Conservation (phyloP, 2,888 invertebrate genomes). For the Myathropa florea region DNA sequence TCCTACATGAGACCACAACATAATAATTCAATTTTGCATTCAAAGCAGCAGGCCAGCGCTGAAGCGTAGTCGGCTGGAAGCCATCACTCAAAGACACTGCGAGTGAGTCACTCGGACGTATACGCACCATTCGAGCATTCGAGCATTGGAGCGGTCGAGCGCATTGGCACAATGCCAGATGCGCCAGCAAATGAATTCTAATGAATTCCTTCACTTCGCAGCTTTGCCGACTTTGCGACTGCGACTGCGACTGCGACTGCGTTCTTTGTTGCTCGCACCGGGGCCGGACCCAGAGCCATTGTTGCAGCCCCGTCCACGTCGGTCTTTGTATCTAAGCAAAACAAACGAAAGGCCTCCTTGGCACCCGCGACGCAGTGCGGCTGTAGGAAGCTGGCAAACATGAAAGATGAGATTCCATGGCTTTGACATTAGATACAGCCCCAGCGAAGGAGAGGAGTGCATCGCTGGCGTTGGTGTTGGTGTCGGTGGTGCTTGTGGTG, state of each 20-base stretch:
- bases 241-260: too few species aligned
- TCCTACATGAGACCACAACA: slow-evolving; percentile 18
- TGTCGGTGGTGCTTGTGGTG: slow-evolving; percentile 28
- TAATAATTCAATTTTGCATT: slow-evolving; percentile 30
- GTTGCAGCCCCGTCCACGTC: neutral
- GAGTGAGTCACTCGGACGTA: slow-evolving; percentile 67
- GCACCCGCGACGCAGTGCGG: neutral
- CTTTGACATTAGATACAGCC: slow-evolving; percentile 69
- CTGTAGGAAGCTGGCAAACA: slow-evolving; percentile 66
- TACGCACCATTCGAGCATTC: slow-evolving; percentile 57
- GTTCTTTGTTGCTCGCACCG: slow-evolving; percentile 24
- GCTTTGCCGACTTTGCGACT: slow-evolving; percentile 12
- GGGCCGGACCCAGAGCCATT: neutral
- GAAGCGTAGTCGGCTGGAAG: slow-evolving; percentile 12
- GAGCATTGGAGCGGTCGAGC: neutral
- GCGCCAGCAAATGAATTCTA: slow-evolving; percentile 54
- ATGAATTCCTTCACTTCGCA: slow-evolving; percentile 35
- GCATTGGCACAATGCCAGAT: slow-evolving; percentile 61
- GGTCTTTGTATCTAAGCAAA: neutral
- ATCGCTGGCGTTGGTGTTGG: neutral
- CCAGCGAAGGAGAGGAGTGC: slow-evolving; percentile 61
- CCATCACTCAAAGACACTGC: slow-evolving; percentile 20
- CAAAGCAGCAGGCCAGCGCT: slow-evolving; percentile 17
- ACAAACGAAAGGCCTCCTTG: slow-evolving; percentile 37
- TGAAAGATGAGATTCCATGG: slow-evolving; percentile 70